These are phyloP conservation scores for Coenonympha arcania DNA, from an alignment of 2,888 invertebrate genomes.

Conservation along the genomic window DNA sequence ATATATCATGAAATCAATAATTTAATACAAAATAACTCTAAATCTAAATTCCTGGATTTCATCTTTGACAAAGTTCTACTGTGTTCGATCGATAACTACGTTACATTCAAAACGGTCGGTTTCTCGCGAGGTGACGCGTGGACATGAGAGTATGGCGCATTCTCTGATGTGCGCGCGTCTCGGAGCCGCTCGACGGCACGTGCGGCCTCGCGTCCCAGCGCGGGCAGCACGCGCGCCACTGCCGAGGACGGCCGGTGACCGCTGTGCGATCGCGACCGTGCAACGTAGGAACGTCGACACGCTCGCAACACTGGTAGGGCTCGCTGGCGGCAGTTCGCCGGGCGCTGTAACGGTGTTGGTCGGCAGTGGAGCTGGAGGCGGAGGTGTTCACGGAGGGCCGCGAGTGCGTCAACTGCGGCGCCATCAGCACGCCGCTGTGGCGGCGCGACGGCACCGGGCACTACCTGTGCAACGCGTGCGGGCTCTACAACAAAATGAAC, in stretches of 20 bases:
- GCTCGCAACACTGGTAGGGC: too few relatives aligned
- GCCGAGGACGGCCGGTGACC: too few relatives aligned
- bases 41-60: too few relatives aligned
- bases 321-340: neutral
- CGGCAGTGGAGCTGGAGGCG: constrained; percentile 71
- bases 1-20: too few relatives aligned
- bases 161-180: neutral
- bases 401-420: constrained; percentile 98
- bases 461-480: constrained; percentile 99
- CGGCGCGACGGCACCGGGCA: constrained; percentile 98
- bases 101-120: too few relatives aligned
- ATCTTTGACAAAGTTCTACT: too few relatives aligned
- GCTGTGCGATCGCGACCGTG: neutral
- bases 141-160: neutral
- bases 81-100: too few relatives aligned
- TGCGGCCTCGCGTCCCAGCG: neutral
- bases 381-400: constrained; percentile 92
- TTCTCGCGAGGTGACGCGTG: neutral
- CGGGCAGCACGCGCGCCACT: neutral
- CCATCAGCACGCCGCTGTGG: constrained; percentile 98
- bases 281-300: too few relatives aligned
- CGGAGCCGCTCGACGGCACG: neutral
- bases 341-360: neutral
- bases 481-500: constrained; percentile 99
- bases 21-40: too few relatives aligned